Evolutionary conservation across 2,888 invertebrate species (phyloP).

Genomic region (Chalcis sispes): DNA sequence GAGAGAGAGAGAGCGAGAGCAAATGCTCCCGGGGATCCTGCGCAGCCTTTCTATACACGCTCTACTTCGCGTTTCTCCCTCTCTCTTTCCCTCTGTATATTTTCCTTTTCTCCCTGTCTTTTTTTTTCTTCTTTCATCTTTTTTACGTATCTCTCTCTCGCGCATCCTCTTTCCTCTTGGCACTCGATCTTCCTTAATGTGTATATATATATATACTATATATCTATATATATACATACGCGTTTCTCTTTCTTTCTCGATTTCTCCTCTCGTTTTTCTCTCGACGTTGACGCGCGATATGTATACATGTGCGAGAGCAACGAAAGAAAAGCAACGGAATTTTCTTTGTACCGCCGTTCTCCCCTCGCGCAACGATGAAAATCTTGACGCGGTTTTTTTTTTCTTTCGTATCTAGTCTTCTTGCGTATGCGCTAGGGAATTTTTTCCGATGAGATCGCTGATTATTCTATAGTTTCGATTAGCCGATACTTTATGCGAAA

Average conservation of each 20-base stretch:
- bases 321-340: conserved; percentile 9
- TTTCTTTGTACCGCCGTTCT: conserved; percentile 46
- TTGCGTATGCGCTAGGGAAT: neutral
- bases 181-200: conserved; percentile 29
- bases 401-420: neutral
- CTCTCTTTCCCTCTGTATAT: conserved; percentile 26
- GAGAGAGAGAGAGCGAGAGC: conserved; percentile 51
- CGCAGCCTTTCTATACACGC: conserved; percentile 7
- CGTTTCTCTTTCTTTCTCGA: too few species aligned
- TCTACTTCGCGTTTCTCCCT: neutral
- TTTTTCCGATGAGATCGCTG: neutral
- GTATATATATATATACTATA: conserved; percentile 34
- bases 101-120: conserved; percentile 19
- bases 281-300: neutral
- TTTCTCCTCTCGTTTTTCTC: conserved; percentile 1
- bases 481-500: too few species aligned
- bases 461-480: neutral
- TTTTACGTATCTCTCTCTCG: too few species aligned
- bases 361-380: conserved; percentile 1
- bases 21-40: neutral
- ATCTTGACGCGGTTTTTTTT: conserved; percentile 9
- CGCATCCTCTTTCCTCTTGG: too few species aligned
- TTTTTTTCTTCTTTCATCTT: conserved; percentile 31
- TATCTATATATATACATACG: neutral
- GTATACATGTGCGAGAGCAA: neutral